A percentile compares a stretch with the other conserved stretches of the same genome.
These are phyloP conservation scores for Cancer borealis DNA, from an alignment of 2,888 invertebrate genomes.

Conservation along the genomic window DNA sequence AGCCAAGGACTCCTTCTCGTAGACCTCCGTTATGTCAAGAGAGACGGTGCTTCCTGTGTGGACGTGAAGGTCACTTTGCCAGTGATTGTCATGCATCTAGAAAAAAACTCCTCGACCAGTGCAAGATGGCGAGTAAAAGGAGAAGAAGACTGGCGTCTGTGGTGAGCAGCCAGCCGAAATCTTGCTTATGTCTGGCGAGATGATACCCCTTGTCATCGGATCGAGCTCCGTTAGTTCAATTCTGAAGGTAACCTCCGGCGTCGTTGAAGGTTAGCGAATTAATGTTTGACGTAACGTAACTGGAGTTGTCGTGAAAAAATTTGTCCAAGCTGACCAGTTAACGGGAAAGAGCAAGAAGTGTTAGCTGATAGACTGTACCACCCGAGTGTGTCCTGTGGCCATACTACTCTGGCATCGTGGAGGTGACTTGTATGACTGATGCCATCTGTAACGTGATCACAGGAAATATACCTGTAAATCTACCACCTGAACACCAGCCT, in stretches of 20 bases:
- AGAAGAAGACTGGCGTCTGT: neutral
- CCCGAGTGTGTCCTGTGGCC: slow-evolving; percentile 31
- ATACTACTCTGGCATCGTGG: neutral
- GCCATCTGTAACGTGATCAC: neutral
- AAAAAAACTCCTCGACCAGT: too few relatives aligned
- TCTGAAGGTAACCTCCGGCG: neutral
- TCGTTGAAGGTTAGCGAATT: neutral
- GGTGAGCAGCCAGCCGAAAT: neutral
- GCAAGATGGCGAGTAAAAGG: neutral
- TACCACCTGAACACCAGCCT: neutral
- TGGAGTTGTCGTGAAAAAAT: slow-evolving; percentile 9
- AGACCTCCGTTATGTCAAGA: neutral
- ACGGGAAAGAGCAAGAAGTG: neutral
- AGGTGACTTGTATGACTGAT: slow-evolving; percentile 28
- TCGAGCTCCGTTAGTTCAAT: too few relatives aligned
- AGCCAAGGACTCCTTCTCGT: too few relatives aligned
- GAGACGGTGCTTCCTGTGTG: slow-evolving; percentile 38
- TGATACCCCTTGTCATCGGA: neutral
- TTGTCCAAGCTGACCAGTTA: slow-evolving; percentile 1
- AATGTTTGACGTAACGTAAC: neutral
- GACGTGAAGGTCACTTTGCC: slow-evolving; percentile 30
- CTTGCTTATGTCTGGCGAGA: neutral
- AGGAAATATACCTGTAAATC: neutral
- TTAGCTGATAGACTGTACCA: neutral
- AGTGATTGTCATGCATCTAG: neutral